A percentile compares a stretch with the other conserved stretches of the same genome.
Conservation (phyloP, 2,113 vertebrate species). For the Tonatia bakeri region DNA sequence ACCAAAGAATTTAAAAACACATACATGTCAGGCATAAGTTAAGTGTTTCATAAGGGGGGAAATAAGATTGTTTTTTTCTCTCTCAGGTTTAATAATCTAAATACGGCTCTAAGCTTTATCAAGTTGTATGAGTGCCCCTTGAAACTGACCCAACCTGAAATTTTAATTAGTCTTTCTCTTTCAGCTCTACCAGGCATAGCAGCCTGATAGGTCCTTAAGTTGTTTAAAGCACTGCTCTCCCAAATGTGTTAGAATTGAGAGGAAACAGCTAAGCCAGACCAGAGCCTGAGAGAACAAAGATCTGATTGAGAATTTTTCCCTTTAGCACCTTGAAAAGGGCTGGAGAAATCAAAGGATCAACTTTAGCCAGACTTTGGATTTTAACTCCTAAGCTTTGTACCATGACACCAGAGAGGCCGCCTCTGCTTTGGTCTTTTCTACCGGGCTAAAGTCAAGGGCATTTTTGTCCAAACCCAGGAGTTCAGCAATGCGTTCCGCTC, state of each 20-base stretch:
- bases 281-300: not conserved
- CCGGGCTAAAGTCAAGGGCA: constrained; percentile 96
- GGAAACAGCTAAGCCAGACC: not conserved
- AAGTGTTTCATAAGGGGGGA: constrained; percentile 36
- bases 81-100: constrained; percentile 46
- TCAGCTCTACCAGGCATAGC: not conserved
- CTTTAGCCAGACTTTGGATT: not conserved
- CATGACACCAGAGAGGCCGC: constrained; percentile 94
- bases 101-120: constrained; percentile 8
- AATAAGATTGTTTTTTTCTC: not conserved
- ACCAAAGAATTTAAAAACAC: constrained; percentile 59
- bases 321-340: not conserved
- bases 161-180: constrained; percentile 37
- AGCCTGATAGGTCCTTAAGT: not conserved
- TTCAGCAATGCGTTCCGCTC: constrained; percentile 96
- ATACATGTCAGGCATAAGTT: constrained; percentile 12
- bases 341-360: not conserved
- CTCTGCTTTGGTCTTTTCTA: constrained; percentile 89
- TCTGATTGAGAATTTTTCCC: not conserved
- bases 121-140: not conserved
- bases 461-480: constrained; percentile 96
- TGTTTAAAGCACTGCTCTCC: not conserved
- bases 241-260: not conserved
- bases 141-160: not conserved
- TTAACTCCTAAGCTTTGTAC: constrained; percentile 77